Base-by-base conservation (phyloP, 2,888 invertebrate species). In the Tethea ocularis region DNA sequence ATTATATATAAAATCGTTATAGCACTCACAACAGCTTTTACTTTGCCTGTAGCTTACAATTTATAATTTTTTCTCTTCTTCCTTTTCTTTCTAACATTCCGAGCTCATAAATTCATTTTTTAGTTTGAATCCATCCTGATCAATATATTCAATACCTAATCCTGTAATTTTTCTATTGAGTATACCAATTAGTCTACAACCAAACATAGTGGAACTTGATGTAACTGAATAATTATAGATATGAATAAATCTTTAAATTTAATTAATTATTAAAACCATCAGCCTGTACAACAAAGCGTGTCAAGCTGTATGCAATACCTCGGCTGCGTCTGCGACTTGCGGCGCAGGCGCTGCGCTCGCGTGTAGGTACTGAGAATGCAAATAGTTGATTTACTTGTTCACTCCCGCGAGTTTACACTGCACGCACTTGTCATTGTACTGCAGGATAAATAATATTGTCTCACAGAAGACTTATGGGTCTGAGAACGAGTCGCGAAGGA, bases 301-400 rank as follows among this genome's bases (percentile, higher is more conserved):
- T 29, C n/a, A 5, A 29, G n/a, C n/a, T 8, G 29, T 29, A 33
- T 11, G 29, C 53, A 33, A 17, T n/a, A 24, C 41, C 58, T 57
- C 53, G 57, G 24, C 36, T 24, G 59, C 20, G 58, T 57, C 57
- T 61, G 52, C 41, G 41, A 41, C 41, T 41, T 17, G 41, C 41
- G 46, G 46, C 10, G 46, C 20, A 5, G 24, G 17, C 6, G 51
- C 5, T 60, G 62, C 64, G 66, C 60, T 59, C 64, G 60, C 72
- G 68, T n/a, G n/a, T n/a, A n/a, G n/a, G n/a, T 69, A 70, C 61
- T 68, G 33, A 52, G 71, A 72, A 84, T 80, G 85, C 90, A 91
- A 91, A 90, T 89, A 89, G 89, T 90, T 90, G 90, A 91, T 91
- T 90, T 89, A 89, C 82, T 76, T 77, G 72, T 72, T 61, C 80